Conservation (phyloP, 2,113 vertebrate genomes). For the Rafetus swinhoei region DNA sequence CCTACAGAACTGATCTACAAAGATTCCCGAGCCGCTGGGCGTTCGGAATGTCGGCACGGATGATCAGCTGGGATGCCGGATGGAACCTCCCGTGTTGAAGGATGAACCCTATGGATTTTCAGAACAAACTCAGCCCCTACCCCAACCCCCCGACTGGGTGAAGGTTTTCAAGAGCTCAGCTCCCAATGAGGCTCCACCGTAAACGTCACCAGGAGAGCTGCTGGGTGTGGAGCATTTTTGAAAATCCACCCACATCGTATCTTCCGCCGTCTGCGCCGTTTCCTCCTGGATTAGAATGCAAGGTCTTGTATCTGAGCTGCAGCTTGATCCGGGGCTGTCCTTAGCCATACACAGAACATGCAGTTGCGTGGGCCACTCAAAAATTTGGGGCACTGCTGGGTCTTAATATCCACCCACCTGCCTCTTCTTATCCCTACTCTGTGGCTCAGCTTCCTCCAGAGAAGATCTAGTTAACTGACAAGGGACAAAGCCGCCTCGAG, state of each 20-base stretch:
- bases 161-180: not conserved
- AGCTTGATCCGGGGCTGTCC: not conserved
- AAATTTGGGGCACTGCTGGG: too few species aligned
- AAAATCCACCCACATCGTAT: not conserved
- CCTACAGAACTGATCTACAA: not conserved
- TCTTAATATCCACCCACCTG: too few species aligned
- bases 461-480: too few species aligned
- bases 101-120: not conserved
- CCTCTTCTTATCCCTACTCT: too few species aligned
- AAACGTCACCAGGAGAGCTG: not conserved
- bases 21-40: not conserved
- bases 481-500: too few species aligned
- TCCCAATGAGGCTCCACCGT: not conserved
- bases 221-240: not conserved
- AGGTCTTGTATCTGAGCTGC: not conserved
- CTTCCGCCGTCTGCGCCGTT: not conserved
- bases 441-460: too few species aligned
- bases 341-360: too few species aligned
- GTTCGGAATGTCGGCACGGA: not conserved
- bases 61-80: not conserved
- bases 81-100: not conserved
- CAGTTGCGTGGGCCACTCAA: too few species aligned
- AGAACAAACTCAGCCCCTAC: not conserved
- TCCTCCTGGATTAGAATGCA: conserved; percentile 17
- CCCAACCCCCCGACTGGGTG: not conserved